Base-by-base conservation (phyloP, 2,113 vertebrate species). In the Laticauda laticaudata region DNA sequence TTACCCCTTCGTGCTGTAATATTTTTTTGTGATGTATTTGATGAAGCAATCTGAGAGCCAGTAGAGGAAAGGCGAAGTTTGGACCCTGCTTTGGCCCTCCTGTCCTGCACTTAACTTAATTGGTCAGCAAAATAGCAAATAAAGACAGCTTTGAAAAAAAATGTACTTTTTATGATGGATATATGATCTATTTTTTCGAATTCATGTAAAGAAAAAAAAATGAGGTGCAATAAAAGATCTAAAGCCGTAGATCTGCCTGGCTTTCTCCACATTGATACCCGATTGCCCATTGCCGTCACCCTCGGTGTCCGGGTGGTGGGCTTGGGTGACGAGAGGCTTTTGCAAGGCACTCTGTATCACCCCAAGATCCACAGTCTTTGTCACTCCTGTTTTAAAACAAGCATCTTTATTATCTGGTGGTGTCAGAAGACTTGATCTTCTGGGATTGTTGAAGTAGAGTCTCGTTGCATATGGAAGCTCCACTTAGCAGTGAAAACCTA, bases 111-210 rank as follows among this genome's bases (percentile, higher is more conserved):
- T 90, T 93, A 90, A 90, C 45, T 90, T 93, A 90, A 90, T 69
- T 93, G 88, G 88, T 90, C 90, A 93, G 92, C 89, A 1, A 93
- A 87, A 93, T 57, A 86, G 92, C 81, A 93, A 93, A 93, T 93
- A 93, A 93, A 93, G 75, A 54, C 88, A 29, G 92, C 92, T 93
- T 93, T 93, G 88, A 59, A 90, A 92, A 92, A 91, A 92, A 87
- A 90, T 87, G 89, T 75, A 90, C 56, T 93, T 93, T 93, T 90
- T 11, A 90, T 90, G 89, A 93, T 59, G 89, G 29, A 93, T 61
- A 90, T 93, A 93, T 87, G 88, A 93, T 93, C 89, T 93, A 93
- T 93, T 93, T 93, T 93, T 93, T 93, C 75, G 87, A 93, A 90
- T 85, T 59, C 88, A 53, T 93, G 92, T 93, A 93, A 86, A 86